Base-by-base conservation (phyloP, 2,888 invertebrate species). In the Trimorus sp. region DNA sequence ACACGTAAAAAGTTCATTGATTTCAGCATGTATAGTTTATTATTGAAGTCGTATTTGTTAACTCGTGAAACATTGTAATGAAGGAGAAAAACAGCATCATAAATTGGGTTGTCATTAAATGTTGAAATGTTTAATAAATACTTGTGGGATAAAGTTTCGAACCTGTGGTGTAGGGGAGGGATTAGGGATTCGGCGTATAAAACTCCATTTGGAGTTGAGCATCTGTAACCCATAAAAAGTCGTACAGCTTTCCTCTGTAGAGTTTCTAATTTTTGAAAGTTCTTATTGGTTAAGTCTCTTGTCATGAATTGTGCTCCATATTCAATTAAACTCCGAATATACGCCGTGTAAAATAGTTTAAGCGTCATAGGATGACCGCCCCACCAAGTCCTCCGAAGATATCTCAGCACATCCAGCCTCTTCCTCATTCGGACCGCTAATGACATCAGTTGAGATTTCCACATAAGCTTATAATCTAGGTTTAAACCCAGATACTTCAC, bases 281-380 rank as follows among this genome's bases (percentile, higher is more conserved):
- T 8, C 7, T 15, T 53, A 15, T 3, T 8, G 2, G 14, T 4
- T 4, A 38, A 15, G 15, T 37, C 12, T 9, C 9, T 38, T 15
- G 37, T 65, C 37, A 36, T n/a, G 7, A n/a, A n/a, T n/a, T n/a
- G n/a, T n/a, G 12, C 2, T n/a, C 65, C 65, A 40, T 65, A 65
- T 12, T 53, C 38, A 1, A 65, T 53, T 0, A 38, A 0, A 16
- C 14, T 14, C 15, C 65, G n/a, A 11, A 65, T 51, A 14, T 15
- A 65, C 1, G 38, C 0, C 40, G 51, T 65, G 40, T 65, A 53
- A 3, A 65, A 15, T 15, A 38, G 51, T 15, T 53, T 40, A 12
- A 65, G 38, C 9, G 8, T 53, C 40, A 53, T 65, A 15, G 53
- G 53, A 11, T 65, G 38, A 4, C 16, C 51, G 3, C 65, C 65